Conservation (phyloP, 2,888 invertebrate genomes). For the Leptodirus hochenwartii region DNA sequence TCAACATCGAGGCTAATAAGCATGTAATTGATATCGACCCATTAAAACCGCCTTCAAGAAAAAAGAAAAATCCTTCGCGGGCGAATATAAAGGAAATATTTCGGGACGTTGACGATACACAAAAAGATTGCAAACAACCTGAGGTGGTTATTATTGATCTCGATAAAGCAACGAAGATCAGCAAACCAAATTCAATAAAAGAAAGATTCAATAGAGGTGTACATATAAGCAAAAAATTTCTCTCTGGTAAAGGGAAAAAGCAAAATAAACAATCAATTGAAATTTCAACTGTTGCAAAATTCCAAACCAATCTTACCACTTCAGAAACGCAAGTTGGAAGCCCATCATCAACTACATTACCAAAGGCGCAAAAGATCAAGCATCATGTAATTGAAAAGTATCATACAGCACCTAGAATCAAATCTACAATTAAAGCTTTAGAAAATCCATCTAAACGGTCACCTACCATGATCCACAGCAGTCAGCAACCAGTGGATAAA, state of each 20-base stretch:
- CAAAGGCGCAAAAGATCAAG: no score
- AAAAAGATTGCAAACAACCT: conserved; percentile 13
- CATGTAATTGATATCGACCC: conserved; percentile 14
- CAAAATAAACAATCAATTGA: no score
- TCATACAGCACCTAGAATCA: conserved; percentile 7
- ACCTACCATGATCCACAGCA: conserved; percentile 52
- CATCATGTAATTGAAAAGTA: conserved; percentile 11
- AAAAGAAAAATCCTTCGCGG: conserved; percentile 8
- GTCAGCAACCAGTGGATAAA: conserved; percentile 49
- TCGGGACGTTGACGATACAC: conserved; percentile 16
- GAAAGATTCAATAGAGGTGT: no score
- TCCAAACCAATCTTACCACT: no score
- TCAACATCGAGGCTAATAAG: conserved; percentile 15
- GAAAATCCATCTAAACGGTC: conserved; percentile 10
- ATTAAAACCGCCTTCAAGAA: conserved; percentile 8
- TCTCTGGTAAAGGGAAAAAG: no score
- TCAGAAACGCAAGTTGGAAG: no score
- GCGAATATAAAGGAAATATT: conserved; percentile 22
- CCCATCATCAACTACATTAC: no score
- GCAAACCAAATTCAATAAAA: no score
- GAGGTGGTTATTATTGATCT: conserved; percentile 26
- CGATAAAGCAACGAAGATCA: conserved; percentile 25
- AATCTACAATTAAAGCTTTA: conserved; percentile 9
- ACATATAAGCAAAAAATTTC: no score
- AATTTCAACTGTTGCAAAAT: no score